phyloP scores from a whole-genome alignment of 2,113 vertebrate genomes.

The Laticauda colubrina region DNA sequence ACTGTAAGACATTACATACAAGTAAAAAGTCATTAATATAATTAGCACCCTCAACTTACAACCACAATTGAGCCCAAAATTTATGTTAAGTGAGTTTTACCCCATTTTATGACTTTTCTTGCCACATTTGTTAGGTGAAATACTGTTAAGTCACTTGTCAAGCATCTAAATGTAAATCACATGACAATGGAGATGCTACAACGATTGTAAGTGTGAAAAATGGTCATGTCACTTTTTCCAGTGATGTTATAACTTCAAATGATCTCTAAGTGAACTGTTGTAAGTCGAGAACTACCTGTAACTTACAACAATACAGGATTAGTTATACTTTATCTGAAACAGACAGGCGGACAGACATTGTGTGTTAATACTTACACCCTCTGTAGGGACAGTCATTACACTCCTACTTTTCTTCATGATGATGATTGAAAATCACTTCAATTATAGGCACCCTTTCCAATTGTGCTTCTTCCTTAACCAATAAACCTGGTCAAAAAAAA shows the following conservation, averaged over 20 bases:
- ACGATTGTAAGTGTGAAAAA: no score
- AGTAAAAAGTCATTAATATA: neutral
- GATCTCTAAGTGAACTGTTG: no score
- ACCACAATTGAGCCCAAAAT: no score
- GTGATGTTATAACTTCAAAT: no score
- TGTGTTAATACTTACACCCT: constrained; percentile 73
- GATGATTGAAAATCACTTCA: neutral
- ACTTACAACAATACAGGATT: neutral
- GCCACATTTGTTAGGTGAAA: no score
- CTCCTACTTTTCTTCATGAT: constrained; percentile 94
- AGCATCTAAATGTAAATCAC: no score
- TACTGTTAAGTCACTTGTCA: no score
- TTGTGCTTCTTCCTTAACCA: neutral
- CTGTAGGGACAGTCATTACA: constrained; percentile 79
- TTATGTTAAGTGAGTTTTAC: no score
- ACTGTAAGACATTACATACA: neutral
- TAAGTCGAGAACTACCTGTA: neutral
- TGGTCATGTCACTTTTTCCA: no score
- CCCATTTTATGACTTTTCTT: no score
- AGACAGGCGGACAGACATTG: neutral
- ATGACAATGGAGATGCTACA: no score
- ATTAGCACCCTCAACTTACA: neutral
- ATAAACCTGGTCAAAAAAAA: constrained; percentile 47
- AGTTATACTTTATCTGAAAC: neutral
- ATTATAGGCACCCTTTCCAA: neutral